phyloP scores from a whole-genome alignment of 2,888 invertebrate species.

The Parnassius mnemosyne region DNA sequence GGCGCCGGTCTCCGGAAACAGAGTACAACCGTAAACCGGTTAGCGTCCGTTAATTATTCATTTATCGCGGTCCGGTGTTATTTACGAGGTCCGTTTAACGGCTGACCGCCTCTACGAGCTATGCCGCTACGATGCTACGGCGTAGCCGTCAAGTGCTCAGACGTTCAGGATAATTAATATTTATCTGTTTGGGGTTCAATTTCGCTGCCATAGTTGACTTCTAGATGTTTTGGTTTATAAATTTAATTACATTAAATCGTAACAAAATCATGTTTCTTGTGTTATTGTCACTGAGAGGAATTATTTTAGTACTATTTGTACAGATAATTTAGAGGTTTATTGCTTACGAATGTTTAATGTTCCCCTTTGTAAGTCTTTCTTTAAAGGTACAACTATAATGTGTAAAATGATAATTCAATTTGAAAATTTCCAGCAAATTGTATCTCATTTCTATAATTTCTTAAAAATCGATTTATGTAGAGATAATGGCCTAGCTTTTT shows the following conservation, averaged over 20 bases:
- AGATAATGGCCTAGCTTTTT: too few relatives aligned
- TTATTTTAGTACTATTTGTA: too few relatives aligned
- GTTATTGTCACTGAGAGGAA: too few relatives aligned
- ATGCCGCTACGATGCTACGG: constrained; percentile 36
- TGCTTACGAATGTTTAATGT: too few relatives aligned
- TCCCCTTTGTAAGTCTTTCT: too few relatives aligned
- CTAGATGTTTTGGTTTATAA: constrained; percentile 1
- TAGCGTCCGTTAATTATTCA: constrained; percentile 66
- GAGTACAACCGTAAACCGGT: constrained; percentile 47
- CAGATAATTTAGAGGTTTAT: too few relatives aligned
- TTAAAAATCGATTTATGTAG: too few relatives aligned
- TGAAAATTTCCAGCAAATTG: too few relatives aligned
- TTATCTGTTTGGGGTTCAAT: constrained; percentile 16
- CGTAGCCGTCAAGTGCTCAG: constrained; percentile 32
- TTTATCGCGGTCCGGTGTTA: constrained; percentile 53
- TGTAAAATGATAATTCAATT: too few relatives aligned
- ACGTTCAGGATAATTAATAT: constrained; percentile 20
- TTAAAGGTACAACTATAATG: too few relatives aligned
- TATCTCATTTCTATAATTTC: too few relatives aligned
- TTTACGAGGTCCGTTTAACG: constrained; percentile 43
- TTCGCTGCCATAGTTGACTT: constrained; percentile 4
- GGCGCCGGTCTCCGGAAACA: constrained; percentile 23
- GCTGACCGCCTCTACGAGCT: constrained; percentile 43
- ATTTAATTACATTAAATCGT: not conserved
- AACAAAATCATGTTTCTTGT: not conserved